Conservation (phyloP, 2,797 vertebrate species). For the Gallinago nigripennis region DNA sequence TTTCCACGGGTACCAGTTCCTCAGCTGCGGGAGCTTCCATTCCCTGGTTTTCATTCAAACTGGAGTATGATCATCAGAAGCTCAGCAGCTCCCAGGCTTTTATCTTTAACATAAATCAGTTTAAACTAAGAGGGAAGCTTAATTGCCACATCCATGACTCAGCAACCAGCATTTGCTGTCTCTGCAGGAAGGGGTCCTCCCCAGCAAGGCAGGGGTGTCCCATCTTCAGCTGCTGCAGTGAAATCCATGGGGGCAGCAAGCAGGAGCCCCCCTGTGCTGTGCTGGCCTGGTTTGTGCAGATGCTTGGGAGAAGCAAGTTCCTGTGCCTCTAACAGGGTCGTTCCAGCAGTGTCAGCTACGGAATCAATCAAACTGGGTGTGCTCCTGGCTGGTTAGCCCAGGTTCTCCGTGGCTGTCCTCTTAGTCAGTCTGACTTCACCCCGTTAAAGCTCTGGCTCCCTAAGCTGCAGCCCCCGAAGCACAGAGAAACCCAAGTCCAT, state of each 20-base stretch:
- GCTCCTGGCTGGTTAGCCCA: not conserved
- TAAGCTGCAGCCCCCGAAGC: not conserved
- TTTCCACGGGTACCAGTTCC: not conserved
- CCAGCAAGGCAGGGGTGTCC: not conserved
- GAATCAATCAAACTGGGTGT: not conserved
- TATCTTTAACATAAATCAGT: not conserved
- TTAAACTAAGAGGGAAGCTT: not conserved
- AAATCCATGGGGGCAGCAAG: not conserved
- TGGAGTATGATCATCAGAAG: not conserved
- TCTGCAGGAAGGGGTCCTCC: not conserved
- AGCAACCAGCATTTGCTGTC: not conserved
- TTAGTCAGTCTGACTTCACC: not conserved
- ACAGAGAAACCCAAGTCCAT: not conserved
- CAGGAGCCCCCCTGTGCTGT: not conserved
- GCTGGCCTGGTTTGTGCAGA: not conserved
- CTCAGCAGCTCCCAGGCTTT: not conserved
- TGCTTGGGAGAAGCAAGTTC: not conserved
- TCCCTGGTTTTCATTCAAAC: not conserved
- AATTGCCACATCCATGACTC: not conserved
- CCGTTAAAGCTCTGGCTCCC: not conserved
- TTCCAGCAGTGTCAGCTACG: not conserved
- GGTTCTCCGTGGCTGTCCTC: rapidly evolving
- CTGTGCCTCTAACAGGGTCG: rapidly evolving
- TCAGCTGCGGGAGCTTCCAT: not conserved
- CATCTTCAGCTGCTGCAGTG: not conserved